These are phyloP conservation scores for Drosophila bunnanda DNA, from an alignment of 2,888 invertebrate genomes.

Conservation along the genomic window DNA sequence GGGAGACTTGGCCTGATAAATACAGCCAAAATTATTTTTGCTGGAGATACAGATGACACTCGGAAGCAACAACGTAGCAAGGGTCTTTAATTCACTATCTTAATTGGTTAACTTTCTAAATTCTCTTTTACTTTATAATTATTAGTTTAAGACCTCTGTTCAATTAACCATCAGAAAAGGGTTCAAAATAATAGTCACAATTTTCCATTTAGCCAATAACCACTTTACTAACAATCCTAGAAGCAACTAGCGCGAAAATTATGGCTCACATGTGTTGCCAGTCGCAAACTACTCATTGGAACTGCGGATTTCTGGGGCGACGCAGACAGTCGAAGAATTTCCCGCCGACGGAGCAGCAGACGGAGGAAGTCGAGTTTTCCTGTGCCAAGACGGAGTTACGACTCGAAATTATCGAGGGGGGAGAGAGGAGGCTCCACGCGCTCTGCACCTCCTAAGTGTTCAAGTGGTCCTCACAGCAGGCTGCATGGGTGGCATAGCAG, in stretches of 20 bases:
- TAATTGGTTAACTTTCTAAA: background rate
- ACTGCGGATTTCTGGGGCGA: slow-evolving; percentile 39
- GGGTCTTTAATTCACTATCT: background rate
- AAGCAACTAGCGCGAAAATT: slow-evolving; percentile 58
- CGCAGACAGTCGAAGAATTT: slow-evolving; percentile 23
- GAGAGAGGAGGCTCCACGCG: background rate
- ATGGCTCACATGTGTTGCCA: slow-evolving; percentile 67
- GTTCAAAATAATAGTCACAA: background rate
- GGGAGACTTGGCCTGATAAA: slow-evolving; percentile 64
- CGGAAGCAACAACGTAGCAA: background rate
- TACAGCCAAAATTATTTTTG: slow-evolving; percentile 60
- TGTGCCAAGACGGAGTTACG: slow-evolving; percentile 32
- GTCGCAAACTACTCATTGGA: slow-evolving; percentile 44
- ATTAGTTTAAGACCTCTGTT: too few species aligned
- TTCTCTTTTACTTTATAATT: too few species aligned
- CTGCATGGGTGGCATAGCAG: slow-evolving; percentile 20
- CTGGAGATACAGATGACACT: slow-evolving; percentile 44
- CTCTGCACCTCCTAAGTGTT: background rate
- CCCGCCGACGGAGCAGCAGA: slow-evolving; percentile 17
- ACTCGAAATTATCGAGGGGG: slow-evolving; percentile 3
- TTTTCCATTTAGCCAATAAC: background rate
- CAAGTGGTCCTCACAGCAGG: slow-evolving; percentile 44
- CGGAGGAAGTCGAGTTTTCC: slow-evolving; percentile 29
- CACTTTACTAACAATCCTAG: slow-evolving; percentile 48
- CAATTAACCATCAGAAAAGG: too few species aligned